phyloP scores from a whole-genome alignment of 2,113 vertebrate genomes.

The Dascyllus trimaculatus region DNA sequence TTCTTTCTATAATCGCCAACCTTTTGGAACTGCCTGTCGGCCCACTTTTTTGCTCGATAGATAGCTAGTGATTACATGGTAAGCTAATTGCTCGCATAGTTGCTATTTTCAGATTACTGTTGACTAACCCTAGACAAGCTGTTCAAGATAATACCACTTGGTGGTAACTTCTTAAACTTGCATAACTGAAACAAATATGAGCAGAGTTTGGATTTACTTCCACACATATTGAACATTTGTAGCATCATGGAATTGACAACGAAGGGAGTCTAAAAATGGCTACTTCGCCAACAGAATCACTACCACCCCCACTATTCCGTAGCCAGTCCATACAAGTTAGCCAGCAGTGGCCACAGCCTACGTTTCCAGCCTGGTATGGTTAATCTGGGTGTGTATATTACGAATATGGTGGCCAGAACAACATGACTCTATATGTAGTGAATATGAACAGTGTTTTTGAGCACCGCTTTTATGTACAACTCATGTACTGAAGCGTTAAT shows the following conservation, averaged over 20 bases:
- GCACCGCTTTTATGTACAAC: not conserved
- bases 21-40: constrained; percentile 16
- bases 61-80: constrained; percentile 29
- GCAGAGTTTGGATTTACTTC: constrained; percentile 34
- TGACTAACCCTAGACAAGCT: not conserved
- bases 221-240: constrained; percentile 35
- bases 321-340: constrained; percentile 64
- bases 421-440: not conserved
- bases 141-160: not conserved
- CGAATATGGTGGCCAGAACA: constrained; percentile 41
- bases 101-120: constrained; percentile 12
- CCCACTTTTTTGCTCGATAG: constrained; percentile 11
- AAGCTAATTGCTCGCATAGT: constrained; percentile 38
- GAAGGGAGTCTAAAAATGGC: constrained; percentile 81
- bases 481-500: not conserved
- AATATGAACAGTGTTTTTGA: not conserved
- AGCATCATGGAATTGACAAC: constrained; percentile 67
- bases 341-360: constrained; percentile 53
- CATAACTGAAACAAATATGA: constrained; percentile 3
- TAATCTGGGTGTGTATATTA: constrained; percentile 49
- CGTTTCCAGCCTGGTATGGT: constrained; percentile 26
- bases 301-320: constrained; percentile 68
- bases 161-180: constrained; percentile 19
- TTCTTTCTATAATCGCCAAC: not conserved
- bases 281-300: constrained; percentile 61